These are phyloP conservation scores for Strongylocentrotus purpuratus DNA, from an alignment of 35 echinoderm and acorn worm species.

Conservation along the genomic window DNA sequence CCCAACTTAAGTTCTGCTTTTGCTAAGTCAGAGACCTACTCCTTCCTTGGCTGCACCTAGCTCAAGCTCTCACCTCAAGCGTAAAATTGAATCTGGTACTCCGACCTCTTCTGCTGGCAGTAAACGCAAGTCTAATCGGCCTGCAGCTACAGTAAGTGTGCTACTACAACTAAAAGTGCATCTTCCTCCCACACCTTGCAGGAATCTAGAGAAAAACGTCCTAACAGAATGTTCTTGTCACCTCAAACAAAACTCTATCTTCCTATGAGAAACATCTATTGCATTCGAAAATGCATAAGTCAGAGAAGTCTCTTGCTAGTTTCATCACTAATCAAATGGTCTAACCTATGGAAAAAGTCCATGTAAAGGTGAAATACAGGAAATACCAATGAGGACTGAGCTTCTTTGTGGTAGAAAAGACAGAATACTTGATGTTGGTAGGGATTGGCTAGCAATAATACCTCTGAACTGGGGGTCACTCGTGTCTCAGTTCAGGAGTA, in stretches of 20 bases:
- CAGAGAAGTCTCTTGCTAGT: no score
- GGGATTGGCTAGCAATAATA: no score
- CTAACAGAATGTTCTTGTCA: not conserved
- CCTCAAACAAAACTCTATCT: conserved; percentile 40
- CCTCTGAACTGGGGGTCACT: no score
- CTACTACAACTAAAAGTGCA: conserved; percentile 1
- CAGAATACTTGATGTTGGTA: no score
- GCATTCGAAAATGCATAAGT: no score
- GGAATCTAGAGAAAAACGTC: conserved; percentile 40
- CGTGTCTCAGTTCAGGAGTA: no score
- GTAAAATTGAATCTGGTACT: not conserved
- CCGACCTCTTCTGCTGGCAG: conserved; percentile 42
- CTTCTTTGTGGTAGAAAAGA: no score
- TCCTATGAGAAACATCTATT: not conserved
- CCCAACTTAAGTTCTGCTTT: conserved; percentile 48
- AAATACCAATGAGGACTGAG: no score
- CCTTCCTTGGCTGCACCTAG: no score
- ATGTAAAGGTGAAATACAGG: no score
- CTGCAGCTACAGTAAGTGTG: not conserved
- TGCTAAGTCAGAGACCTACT: not conserved
- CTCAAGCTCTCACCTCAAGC: conserved; percentile 38
- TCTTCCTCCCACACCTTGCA: conserved; percentile 17
- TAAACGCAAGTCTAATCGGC: conserved; percentile 30
- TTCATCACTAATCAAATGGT: no score
- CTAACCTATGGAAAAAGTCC: no score